Evolutionary conservation across 2,797 vertebrate genomes (phyloP), one percentile per base, ranked within the genome.

Genomic region (Brachyalestes nurse): DNA sequence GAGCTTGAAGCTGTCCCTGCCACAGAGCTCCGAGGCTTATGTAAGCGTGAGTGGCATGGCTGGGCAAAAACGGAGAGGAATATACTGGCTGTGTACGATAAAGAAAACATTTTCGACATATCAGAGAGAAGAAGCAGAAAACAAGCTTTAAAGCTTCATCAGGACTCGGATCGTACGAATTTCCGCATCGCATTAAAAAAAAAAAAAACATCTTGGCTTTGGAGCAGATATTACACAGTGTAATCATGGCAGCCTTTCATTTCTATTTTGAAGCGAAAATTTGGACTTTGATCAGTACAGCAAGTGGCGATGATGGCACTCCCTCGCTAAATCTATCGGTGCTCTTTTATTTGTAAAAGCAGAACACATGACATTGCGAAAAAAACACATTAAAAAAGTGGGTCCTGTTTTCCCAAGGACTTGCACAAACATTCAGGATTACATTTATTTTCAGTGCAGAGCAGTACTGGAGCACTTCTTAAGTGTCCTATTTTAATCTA

Each of bases 51-150:
- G 65, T 75, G 74, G 79, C 71, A 75, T 28, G 53, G 60, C 71
- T 80, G 75, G 73, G 65, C 21, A 42, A 72, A 84, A 82, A 80
- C 51, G 70, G 61, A 65, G 61, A n/a, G 28, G 42, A 71, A 84
- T 58, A 78, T 77, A 67, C 77, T 83, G 84, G 71, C 81, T 38
- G 72, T 62, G 23, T 72, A 60, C 72, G 82, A 87, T 82, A 77
- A 86, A 81, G 76, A 72, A 76, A 80, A 80, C 40, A 78, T 78
- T 78, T 75, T 25, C 58, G 47, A 80, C 76, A 49, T 84, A 86
- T 84, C 78, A 83, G 45, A 83, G 73, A 62, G 69, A 66, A 71
- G 73, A 66, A 67, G 78, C 78, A 81, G 78, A 82, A 84, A 75
- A 84, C 73, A 79, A 78, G 78, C 72, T 78, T 82, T 66, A 65